Conservation (phyloP, 2,888 invertebrate species). For the Sclerodermus sp. region DNA sequence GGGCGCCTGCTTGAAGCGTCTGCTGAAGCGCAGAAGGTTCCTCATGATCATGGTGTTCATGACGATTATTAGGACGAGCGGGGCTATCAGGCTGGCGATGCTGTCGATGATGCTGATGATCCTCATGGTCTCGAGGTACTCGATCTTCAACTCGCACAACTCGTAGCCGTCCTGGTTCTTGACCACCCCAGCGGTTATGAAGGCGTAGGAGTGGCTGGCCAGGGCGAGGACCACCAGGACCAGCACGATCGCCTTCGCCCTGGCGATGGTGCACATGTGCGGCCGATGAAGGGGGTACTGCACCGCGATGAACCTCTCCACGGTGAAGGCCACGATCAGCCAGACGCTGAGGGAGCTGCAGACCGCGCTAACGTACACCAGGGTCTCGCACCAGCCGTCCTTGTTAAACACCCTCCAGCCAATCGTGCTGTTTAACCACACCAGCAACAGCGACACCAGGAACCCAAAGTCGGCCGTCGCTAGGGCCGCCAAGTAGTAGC, state of each 20-base stretch:
- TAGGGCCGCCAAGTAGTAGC: slow-evolving; percentile 67
- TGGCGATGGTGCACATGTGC: slow-evolving; percentile 64
- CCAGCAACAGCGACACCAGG: slow-evolving; percentile 61
- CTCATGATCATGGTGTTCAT: slow-evolving; percentile 68
- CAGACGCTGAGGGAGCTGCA: slow-evolving; percentile 70
- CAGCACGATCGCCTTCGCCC: slow-evolving; percentile 63
- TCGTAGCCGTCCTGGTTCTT: slow-evolving; percentile 42
- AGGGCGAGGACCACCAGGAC: slow-evolving; percentile 57
- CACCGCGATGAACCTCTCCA: slow-evolving; percentile 70
- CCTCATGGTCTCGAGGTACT: slow-evolving; percentile 61
- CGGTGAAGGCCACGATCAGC: slow-evolving; percentile 71
- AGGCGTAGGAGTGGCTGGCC: slow-evolving; percentile 56
- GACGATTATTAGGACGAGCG: slow-evolving; percentile 64
- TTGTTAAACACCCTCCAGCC: slow-evolving; percentile 60
- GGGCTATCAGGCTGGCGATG: slow-evolving; percentile 65
- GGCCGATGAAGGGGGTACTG: slow-evolving; percentile 66
- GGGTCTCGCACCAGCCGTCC: slow-evolving; percentile 64
- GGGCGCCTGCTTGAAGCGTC: slow-evolving; percentile 52
- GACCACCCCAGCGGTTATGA: slow-evolving; percentile 58
- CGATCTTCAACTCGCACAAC: slow-evolving; percentile 60
- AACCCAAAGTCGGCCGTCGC: slow-evolving; percentile 66
- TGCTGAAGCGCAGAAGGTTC: slow-evolving; percentile 59
- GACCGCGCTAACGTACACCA: slow-evolving; percentile 61
- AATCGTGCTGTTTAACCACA: slow-evolving; percentile 61
- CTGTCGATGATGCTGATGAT: slow-evolving; percentile 66